Evolutionary conservation across 2,888 invertebrate genomes (phyloP).

Genomic region (Choristoneura rosaceana): DNA sequence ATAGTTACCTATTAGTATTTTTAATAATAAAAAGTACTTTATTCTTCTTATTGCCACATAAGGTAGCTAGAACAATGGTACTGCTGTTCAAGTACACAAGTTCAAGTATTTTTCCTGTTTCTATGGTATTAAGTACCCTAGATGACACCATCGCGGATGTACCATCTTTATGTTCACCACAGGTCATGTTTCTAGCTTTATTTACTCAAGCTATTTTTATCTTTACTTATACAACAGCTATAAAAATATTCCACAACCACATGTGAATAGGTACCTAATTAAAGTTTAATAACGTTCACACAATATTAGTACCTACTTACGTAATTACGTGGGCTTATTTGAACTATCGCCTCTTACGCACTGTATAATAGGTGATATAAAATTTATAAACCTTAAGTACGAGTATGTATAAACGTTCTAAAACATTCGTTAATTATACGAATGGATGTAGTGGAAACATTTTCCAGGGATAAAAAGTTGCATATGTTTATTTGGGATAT

Average conservation of each 20-base stretch:
- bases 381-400: too few relatives aligned
- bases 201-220: not conserved
- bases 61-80: not conserved
- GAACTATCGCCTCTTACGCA: not conserved
- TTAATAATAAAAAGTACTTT: not conserved
- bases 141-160: conserved; percentile 15
- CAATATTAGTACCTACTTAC: not conserved
- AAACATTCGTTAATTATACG: too few relatives aligned
- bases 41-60: not conserved
- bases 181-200: not conserved
- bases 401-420: too few relatives aligned
- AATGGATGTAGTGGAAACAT: too few relatives aligned
- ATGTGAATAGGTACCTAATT: not conserved
- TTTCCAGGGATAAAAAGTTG: too few relatives aligned
- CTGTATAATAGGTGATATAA: not conserved
- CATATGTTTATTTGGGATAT: too few relatives aligned
- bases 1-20: not conserved
- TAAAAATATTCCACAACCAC: conserved; percentile 6
- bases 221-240: not conserved
- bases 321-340: not conserved
- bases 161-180: conserved; percentile 2
- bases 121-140: not conserved
- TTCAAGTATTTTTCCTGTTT: conserved; percentile 5
- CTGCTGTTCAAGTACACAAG: not conserved
- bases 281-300: not conserved